Evolutionary conservation across 2,888 invertebrate genomes (phyloP), one percentile per base, ranked within the genome.

Genomic region (Pedicia rivosa): DNA sequence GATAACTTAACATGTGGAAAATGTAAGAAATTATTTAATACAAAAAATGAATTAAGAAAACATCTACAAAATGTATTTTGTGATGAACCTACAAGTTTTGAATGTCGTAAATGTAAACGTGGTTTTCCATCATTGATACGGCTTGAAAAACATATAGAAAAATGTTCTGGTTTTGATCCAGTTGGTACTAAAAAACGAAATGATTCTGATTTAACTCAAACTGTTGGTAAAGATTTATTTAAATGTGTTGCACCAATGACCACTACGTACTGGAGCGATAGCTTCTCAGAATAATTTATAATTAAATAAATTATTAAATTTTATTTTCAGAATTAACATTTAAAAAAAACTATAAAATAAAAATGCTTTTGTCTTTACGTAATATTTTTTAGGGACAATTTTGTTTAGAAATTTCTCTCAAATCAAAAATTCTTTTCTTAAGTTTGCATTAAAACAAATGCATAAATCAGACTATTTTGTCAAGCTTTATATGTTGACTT

Each of bases 261-360:
- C 5, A 59, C 63, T 33, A 63, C 63, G 15, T 63, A 63, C 41
- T 63, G 63, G 63, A 62, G 62, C 43, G 63, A 63, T 41, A 62
- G 62, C 29, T 63, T 61, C 48, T 63, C 63, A 5, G 63, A 63
- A 43, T 63, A 57, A 51, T n/a, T n/a, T n/a, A n/a, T n/a, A n/a
- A n/a, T n/a, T n/a, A n/a, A n/a, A n/a, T n/a, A n/a, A n/a, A n/a
- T n/a, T n/a, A n/a, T n/a, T n/a, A n/a, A n/a, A n/a, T n/a, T n/a
- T n/a, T n/a, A n/a, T n/a, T n/a, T n/a, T n/a, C n/a, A n/a, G n/a
- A n/a, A n/a, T n/a, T n/a, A n/a, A n/a, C n/a, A n/a, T n/a, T n/a
- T n/a, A n/a, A n/a, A n/a, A n/a, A n/a, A n/a, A n/a, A n/a, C n/a
- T n/a, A n/a, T n/a, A n/a, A n/a, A n/a, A n/a, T n/a, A n/a, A n/a